Evolutionary conservation across 2,888 invertebrate genomes (phyloP), one percentile per base, ranked within the genome.

Genomic region (Heliconius ethilla): DNA sequence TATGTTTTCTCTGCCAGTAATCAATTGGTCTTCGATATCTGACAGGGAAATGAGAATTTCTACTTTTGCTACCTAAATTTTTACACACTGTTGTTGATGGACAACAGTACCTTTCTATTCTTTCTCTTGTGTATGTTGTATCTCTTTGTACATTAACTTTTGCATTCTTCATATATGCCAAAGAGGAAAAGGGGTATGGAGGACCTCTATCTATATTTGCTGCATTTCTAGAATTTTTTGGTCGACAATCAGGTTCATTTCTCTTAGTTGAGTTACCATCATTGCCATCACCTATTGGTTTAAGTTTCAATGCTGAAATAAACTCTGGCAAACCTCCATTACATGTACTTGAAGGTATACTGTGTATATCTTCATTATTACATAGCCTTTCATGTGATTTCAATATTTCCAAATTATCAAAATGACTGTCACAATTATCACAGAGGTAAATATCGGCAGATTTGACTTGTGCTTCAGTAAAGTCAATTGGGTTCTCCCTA

Each of bases 401-500:
- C 66, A 94, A 83, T 73, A 88, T 83, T 65, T 92, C 90, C 76
- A 90, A 85, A 82, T 93, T 94, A 81, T 96, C 95, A 87, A 97
- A 95, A 89, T 96, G 96, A 79, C 96, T 96, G 89, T 97, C 97
- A 88, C 97, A 97, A 86, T 96, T 96, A 86, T 97, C 97, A 89
- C 97, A 97, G 73, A 97, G 91, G 89, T 96, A 97, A 84, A 97
- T 96, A 86, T 97, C 96, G 81, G 96, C 91, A 80, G 96, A 93
- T 85, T 96, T 96, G 65, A 95, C 91, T 87, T 95, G 95, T 80
- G 93, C 91, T 82, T 95, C 93, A 59, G 93, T 87, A 69, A 88
- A 78, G 83, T 94, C 91, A 78, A 90, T 89, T 10, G 91, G 63
- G 75, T 81, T 80, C 65, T 83, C 85, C 70, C 79, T 79, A 45